Conservation (phyloP, 2,113 vertebrate genomes). For the Gila orcuttii region DNA sequence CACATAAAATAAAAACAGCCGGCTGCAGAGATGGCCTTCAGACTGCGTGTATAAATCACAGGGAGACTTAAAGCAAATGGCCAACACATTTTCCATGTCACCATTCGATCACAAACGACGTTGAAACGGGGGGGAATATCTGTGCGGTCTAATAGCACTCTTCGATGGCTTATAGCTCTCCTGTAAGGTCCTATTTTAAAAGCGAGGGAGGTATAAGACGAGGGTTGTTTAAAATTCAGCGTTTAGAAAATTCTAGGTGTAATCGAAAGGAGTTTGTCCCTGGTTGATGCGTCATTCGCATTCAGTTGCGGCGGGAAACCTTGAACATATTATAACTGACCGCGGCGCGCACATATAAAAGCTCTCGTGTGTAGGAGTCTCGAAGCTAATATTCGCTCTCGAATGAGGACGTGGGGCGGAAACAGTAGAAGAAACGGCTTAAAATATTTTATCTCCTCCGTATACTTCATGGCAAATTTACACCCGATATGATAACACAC, state of each 20-base stretch:
- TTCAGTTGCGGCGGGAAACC: background rate
- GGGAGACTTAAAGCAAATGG: constrained; percentile 56
- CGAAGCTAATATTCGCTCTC: background rate
- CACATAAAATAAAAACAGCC: constrained; percentile 39
- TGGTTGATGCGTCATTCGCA: background rate
- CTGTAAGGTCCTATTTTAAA: background rate
- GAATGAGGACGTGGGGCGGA: constrained; percentile 53
- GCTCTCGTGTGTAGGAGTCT: constrained; percentile 50
- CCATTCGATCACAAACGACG: constrained; percentile 58
- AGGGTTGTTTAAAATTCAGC: background rate
- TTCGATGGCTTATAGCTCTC: background rate
- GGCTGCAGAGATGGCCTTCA: constrained; percentile 45
- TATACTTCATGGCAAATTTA: constrained; percentile 76
- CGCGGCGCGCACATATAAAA: constrained; percentile 37
- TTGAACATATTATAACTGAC: constrained; percentile 12
- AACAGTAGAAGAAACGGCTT: constrained; percentile 64
- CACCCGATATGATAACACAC: constrained; percentile 76
- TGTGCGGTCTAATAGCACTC: constrained; percentile 6
- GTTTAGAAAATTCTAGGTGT: background rate
- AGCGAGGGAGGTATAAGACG: background rate
- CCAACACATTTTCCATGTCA: constrained; percentile 60
- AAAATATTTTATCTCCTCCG: constrained; percentile 73
- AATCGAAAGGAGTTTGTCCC: constrained; percentile 15
- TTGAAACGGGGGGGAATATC: constrained; percentile 58
- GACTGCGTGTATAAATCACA: constrained; percentile 53